phyloP scores from a whole-genome alignment of 2,888 invertebrate species.

The Heliconius erato region DNA sequence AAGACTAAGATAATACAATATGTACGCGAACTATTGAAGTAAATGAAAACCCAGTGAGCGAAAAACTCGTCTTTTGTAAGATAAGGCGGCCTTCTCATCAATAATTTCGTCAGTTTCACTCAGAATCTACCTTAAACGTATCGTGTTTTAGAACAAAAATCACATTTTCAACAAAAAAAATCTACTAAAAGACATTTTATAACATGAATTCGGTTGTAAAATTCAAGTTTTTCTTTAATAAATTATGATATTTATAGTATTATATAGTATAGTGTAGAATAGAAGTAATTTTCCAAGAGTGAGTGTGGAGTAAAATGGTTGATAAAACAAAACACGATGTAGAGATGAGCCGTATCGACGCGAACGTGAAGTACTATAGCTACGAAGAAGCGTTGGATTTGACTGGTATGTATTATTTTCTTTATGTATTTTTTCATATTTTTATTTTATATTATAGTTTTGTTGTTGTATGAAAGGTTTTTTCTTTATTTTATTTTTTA shows the following conservation, averaged over 20 bases:
- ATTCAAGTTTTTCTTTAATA: not conserved
- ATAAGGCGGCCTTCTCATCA: slow-evolving; percentile 43
- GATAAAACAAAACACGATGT: slow-evolving; percentile 41
- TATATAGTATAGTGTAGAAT: not conserved
- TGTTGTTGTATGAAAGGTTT: too few species aligned
- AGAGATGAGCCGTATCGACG: slow-evolving; percentile 50
- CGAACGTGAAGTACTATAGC: slow-evolving; percentile 45
- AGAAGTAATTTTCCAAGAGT: not conserved
- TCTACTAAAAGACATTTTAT: not conserved
- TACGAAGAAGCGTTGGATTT: slow-evolving; percentile 64
- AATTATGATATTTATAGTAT: not conserved
- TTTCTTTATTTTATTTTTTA: too few species aligned
- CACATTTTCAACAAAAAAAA: not conserved
- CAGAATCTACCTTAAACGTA: slow-evolving; percentile 13
- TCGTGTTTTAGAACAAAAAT: slow-evolving; percentile 25
- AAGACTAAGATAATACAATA: slow-evolving; percentile 9
- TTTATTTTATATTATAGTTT: not conserved
- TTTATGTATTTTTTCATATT: not conserved
- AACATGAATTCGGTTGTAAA: not conserved
- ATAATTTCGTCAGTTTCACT: slow-evolving; percentile 39
- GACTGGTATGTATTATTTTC: slow-evolving; percentile 54
- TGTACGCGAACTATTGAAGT: slow-evolving; percentile 6
- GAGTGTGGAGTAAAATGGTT: slow-evolving; percentile 38
- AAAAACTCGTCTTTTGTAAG: slow-evolving; percentile 37
- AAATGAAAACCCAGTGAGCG: slow-evolving; percentile 18